Base-by-base conservation (phyloP, 2,888 invertebrate genomes). In the Drosophila lacicola region DNA sequence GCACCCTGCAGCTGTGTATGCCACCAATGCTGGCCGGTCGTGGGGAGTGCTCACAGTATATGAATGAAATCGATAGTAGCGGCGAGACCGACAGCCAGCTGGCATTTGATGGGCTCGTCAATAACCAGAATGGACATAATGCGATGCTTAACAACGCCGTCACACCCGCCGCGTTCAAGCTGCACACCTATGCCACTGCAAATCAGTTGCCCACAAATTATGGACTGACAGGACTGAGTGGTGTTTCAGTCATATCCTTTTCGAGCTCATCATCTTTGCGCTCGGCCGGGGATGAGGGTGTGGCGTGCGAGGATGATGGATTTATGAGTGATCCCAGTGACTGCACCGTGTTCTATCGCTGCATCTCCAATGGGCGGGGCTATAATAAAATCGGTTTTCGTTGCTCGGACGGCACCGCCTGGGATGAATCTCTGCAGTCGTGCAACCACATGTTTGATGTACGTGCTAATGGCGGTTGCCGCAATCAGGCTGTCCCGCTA, bases 291-390 rank as follows among this genome's bases (percentile, higher is more conserved):
- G 70, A 70, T 17, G 68, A 60, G n/a, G 87, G 80, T 4, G 83
- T 90, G 14, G 69, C 80, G 54, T 96, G 96, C 88, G 92, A 91
- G n/a, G 90, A 92, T 74, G 95, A 96, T 90, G 97, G 97, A 51
- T 97, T 96, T 90, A 94, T 95, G 85, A 94, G 95, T 13, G 95
- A 96, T 91, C 93, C 94, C 41, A 92, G 92, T 46, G 94, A 96
- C 86, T 97, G 96, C 88, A 94, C 93, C 67, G 96, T 95, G 90
- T 97, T 96, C 92, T 96, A 96, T 90, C 94, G 96, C 76, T 97
- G 97, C 91, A 96, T 96, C 21, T 93, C 93, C 64, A 93, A 94
- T 86, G 95, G 94, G 0, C 92, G 93, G 33, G 94, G 94, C 67
- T 95, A 93, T 80, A 94, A 92, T 49, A 95, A 94, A 91, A 95